Base-by-base conservation (phyloP, 1,140 invertebrate species). In the Euschistus heros region DNA sequence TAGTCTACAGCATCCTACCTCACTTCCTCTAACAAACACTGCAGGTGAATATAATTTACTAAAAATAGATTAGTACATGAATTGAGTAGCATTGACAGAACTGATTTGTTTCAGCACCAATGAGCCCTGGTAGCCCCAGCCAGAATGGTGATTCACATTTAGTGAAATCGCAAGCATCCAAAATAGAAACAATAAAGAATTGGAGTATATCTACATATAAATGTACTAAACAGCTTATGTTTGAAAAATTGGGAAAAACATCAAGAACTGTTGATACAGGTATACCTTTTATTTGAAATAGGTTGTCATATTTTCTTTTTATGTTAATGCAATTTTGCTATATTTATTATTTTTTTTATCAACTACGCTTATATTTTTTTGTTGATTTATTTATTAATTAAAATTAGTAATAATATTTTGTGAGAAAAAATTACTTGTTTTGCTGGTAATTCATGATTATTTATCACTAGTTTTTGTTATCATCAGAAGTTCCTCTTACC, bases 191-290 rank as follows among this genome's bases (percentile, higher is more conserved):
- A 44, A 80, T 97, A 47, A 92, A 91, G 75, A 92, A 91, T 73
- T 98, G 95, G 95, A 92, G 92, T 72, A 90, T 97, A 73, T 95
- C 93, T 64, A 97, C 94, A 1, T 97, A 95, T 74, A 97, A 97
- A 77, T 97, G 93, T 74, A 97, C 94, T 0, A 91, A 91, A 70
- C 94, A 98, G 75, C 80, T 95, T 52, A 86, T 98, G 76, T 91
- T 94, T 72, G 94, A 97, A 75, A 94, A 92, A 77, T 78, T 97
- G 54, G 94, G 94, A 2, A 96, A 96, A 80, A 87, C 89, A 46
- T 91, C 91, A 17, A 81, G 91, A 67, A 97, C 94, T 42, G 86
- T 93, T 64, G 92, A 96, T 77, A 84, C 89, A 70, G 91, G 86
- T 89, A 75, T 37, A 37, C 33, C 5, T 37, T 37, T n/a, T n/a